A percentile compares a stretch with the other conserved stretches of the same genome.
Conservation (phyloP, 1,140 invertebrate genomes). For the Magallana angulata region DNA sequence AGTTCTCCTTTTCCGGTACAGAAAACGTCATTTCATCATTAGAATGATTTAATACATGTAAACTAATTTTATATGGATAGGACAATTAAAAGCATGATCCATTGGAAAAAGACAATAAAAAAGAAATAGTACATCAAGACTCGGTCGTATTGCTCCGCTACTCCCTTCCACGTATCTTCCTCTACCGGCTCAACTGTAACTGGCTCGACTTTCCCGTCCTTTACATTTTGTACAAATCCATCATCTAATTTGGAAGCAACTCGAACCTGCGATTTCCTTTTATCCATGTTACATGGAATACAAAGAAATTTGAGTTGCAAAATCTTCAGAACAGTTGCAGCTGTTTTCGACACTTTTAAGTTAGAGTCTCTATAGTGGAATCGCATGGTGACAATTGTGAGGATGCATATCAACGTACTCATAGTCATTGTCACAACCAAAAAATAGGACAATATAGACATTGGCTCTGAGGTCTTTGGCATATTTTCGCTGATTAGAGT, state of each 20-base stretch:
- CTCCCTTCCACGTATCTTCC: background rate
- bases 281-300: background rate
- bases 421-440: slow-evolving; percentile 46
- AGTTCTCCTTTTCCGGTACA: too few relatives aligned
- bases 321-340: background rate
- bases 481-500: slow-evolving; percentile 82
- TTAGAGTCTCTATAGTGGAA: slow-evolving; percentile 21
- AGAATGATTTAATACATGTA: too few relatives aligned
- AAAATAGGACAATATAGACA: slow-evolving; percentile 73
- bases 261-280: background rate
- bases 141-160: background rate
- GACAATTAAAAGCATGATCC: background rate
- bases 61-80: background rate
- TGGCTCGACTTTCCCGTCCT: background rate
- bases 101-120: background rate
- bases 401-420: slow-evolving; percentile 46
- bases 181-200: background rate
- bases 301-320: background rate
- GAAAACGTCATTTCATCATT: too few relatives aligned
- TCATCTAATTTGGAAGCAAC: background rate
- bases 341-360: background rate
- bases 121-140: background rate
- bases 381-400: slow-evolving; percentile 31
- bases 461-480: slow-evolving; percentile 81
- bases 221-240: background rate